Evolutionary conservation across 1,140 invertebrate genomes (phyloP).

Genomic region (Andrena cerasifolii): DNA sequence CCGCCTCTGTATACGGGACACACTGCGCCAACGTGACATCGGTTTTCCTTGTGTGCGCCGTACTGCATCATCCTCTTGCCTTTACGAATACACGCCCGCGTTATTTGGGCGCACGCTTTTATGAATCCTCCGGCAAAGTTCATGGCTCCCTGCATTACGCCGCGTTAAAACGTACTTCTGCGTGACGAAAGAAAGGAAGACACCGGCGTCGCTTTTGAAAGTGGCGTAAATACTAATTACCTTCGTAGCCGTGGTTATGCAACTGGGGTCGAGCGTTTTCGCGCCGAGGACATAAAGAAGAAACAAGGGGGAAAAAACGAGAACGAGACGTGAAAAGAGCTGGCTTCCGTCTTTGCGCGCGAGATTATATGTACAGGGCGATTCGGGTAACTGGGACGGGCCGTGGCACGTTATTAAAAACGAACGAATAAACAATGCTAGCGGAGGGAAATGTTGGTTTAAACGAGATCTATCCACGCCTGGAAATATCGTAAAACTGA

Average conservation of each 20-base stretch:
- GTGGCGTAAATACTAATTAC: constrained; percentile 70
- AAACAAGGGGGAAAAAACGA: constrained; percentile 37
- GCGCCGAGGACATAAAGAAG: constrained; percentile 17
- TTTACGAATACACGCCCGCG: not conserved
- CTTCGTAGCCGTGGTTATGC: constrained; percentile 46
- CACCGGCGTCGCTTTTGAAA: constrained; percentile 58
- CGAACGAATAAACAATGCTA: not conserved
- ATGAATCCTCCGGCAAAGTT: constrained; percentile 55
- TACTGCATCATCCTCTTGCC: not conserved
- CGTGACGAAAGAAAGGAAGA: constrained; percentile 57
- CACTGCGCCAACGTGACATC: no score
- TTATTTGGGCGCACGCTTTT: constrained; percentile 53
- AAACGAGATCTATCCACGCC: no score
- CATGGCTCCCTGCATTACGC: constrained; percentile 55
- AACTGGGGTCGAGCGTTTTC: constrained; percentile 53
- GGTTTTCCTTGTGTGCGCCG: not conserved
- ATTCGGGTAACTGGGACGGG: not conserved
- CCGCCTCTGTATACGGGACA: not conserved
- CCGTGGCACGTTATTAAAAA: no score
- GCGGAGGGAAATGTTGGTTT: no score
- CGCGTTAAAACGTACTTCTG: constrained; percentile 54
- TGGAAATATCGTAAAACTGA: no score
- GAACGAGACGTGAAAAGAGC: constrained; percentile 46
- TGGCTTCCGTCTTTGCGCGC: constrained; percentile 29
- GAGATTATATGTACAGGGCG: constrained; percentile 9